Base-by-base conservation (phyloP, 2,113 vertebrate genomes). In the Pardalotus punctatus region DNA sequence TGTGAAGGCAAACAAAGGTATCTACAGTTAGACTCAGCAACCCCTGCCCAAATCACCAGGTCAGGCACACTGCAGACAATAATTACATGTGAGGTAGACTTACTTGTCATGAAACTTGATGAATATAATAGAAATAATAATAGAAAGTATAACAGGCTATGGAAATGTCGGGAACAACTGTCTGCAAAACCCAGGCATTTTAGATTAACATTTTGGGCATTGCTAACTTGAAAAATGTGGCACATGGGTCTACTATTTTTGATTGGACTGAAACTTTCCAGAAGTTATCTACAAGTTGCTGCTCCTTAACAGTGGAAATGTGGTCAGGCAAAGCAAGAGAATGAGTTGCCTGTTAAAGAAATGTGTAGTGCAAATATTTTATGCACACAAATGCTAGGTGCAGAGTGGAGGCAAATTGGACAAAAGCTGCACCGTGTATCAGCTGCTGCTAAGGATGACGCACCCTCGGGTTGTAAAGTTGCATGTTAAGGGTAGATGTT, bases 231-330 rank as follows among this genome's bases (percentile, higher is more conserved):
- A 76, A 51, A 67, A 79, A 71, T 2, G 2, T n/a, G 40, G 28
- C 36, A 28, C 0, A 0, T 3, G 9, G 71, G 8, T 29, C 28
- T 42, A 3, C 42, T 4, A 0, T 12, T 81, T 83, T n/a, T 60
- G 33, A 28, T 1, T 18, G 58, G 53, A 33, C 43, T 18, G 53
- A 81, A 80, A 57, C 45, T 83, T 81, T 48, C 29, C 12, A 1
- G 33, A 18, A 56, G 70, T 5, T 48, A 51, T 50, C 58, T 35
- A 24, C 29, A 57, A 29, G 18, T 15, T 69, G 12, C 54, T 69
- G 33, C 69, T 19, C 5, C 18, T 38, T 58, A 35, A 50, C 35
- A 7, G 29, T n/a, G 74, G 73, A 72, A 71, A 47, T 14, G 21
- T 47, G 58, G 36, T 64, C 21, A 11, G n/a, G 45, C 14, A 51